phyloP scores from a whole-genome alignment of 2,797 vertebrate species.

The Cossypha niveicapilla region DNA sequence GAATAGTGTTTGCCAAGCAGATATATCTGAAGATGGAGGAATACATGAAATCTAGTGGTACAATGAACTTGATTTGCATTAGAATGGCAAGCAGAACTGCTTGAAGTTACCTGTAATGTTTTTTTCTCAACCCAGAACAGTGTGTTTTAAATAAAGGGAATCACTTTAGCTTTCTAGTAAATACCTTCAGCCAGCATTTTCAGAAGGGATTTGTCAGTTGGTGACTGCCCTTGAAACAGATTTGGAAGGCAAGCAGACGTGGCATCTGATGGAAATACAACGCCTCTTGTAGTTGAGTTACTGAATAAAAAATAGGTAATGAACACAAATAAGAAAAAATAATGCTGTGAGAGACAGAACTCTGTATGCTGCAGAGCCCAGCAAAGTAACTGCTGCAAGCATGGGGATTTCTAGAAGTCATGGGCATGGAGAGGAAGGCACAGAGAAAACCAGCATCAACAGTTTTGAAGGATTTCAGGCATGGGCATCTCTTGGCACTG shows the following conservation, averaged over 20 bases:
- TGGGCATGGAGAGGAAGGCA: background rate
- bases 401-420: background rate
- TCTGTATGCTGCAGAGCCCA: background rate
- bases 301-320: background rate
- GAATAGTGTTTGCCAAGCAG: background rate
- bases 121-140: background rate
- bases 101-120: background rate
- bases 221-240: slow-evolving; percentile 7
- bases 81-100: background rate
- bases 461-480: background rate
- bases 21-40: background rate
- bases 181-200: slow-evolving; percentile 9
- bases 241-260: background rate
- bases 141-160: slow-evolving; percentile 16
- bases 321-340: background rate
- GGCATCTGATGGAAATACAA: background rate
- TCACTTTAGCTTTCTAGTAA: slow-evolving; percentile 31
- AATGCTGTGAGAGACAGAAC: background rate
- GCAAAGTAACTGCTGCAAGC: background rate
- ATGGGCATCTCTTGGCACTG: fast-evolving
- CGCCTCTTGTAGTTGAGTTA: background rate
- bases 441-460: background rate
- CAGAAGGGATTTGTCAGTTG: background rate
- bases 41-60: background rate
- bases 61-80: background rate